A percentile compares a stretch with the other conserved stretches of the same genome.
Evolutionary conservation across 2,797 vertebrate species (phyloP).

Genomic region (Muscicapa comitata): DNA sequence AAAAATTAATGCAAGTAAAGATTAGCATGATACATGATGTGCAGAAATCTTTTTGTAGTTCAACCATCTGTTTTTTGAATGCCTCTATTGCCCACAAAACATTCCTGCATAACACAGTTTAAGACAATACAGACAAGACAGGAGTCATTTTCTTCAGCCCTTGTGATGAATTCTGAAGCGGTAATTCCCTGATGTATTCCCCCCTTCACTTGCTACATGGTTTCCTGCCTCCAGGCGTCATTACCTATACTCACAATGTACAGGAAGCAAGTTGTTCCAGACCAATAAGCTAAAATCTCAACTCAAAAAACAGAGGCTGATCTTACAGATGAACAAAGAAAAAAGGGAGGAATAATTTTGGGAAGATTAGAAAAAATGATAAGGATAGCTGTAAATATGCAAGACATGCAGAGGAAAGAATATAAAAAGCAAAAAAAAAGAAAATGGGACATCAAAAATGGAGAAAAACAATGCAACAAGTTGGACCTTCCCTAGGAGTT

Average conservation of each 20-base stretch:
- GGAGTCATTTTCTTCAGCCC: background rate
- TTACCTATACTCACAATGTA: background rate
- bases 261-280: background rate
- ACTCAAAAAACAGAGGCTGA: background rate
- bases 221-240: background rate
- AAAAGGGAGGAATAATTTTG: background rate
- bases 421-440: background rate
- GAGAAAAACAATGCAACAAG: background rate
- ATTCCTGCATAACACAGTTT: background rate
- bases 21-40: background rate
- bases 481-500: background rate
- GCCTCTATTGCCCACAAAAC: background rate
- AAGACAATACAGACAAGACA: background rate
- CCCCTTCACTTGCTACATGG: background rate
- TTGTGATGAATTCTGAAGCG: background rate
- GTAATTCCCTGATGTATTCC: background rate
- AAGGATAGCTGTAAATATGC: background rate
- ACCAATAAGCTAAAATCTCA: background rate
- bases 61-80: background rate
- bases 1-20: background rate
- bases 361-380: background rate
- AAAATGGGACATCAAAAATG: background rate
- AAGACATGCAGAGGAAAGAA: background rate
- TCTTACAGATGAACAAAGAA: background rate
- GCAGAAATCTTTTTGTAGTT: background rate